These are phyloP conservation scores for Elegia similella DNA, from an alignment of 2,888 invertebrate genomes.

Conservation along the genomic window DNA sequence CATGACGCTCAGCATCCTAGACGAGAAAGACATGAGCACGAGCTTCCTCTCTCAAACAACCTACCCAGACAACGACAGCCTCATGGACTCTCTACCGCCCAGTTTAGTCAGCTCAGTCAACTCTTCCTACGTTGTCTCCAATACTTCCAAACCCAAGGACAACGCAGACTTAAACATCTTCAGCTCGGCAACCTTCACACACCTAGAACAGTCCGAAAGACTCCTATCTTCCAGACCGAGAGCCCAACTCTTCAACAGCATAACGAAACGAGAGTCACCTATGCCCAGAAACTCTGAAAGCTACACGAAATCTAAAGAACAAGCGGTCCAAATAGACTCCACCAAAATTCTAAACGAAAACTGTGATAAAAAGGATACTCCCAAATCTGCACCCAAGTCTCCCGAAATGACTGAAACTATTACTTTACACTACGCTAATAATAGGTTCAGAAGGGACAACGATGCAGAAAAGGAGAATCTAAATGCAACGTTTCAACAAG, in stretches of 20 bases:
- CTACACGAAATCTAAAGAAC: slow-evolving; percentile 67
- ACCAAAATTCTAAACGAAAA: slow-evolving; percentile 67
- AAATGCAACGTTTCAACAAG: slow-evolving; percentile 56
- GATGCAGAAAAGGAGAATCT: slow-evolving; percentile 72
- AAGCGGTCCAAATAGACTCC: slow-evolving; percentile 65
- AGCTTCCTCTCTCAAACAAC: slow-evolving; percentile 77
- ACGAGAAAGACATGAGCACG: slow-evolving; percentile 78
- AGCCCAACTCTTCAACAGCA: slow-evolving; percentile 57
- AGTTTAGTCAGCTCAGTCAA: slow-evolving; percentile 73
- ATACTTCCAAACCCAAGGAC: slow-evolving; percentile 50
- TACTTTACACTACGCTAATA: slow-evolving; percentile 67
- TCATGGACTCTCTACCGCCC: slow-evolving; percentile 72
- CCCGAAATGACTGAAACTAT: slow-evolving; percentile 64
- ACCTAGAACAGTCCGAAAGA: slow-evolving; percentile 66
- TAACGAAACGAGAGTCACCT: slow-evolving; percentile 54
- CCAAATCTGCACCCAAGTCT: slow-evolving; percentile 39
- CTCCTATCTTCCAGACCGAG: slow-evolving; percentile 64
- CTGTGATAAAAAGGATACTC: slow-evolving; percentile 54
- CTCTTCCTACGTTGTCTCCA: slow-evolving; percentile 65
- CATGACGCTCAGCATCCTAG: slow-evolving; percentile 75
- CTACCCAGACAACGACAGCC: slow-evolving; percentile 70
- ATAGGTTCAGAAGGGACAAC: slow-evolving; percentile 54
- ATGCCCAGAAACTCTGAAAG: slow-evolving; percentile 59
- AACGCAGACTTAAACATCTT: slow-evolving; percentile 63
- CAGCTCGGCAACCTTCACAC: slow-evolving; percentile 71